Percentiles rank a stretch among this genome's conserved stretches.
These are phyloP conservation scores for Oreonectes daqikongensis DNA, from an alignment of 2,797 vertebrate species.

Conservation along the genomic window DNA sequence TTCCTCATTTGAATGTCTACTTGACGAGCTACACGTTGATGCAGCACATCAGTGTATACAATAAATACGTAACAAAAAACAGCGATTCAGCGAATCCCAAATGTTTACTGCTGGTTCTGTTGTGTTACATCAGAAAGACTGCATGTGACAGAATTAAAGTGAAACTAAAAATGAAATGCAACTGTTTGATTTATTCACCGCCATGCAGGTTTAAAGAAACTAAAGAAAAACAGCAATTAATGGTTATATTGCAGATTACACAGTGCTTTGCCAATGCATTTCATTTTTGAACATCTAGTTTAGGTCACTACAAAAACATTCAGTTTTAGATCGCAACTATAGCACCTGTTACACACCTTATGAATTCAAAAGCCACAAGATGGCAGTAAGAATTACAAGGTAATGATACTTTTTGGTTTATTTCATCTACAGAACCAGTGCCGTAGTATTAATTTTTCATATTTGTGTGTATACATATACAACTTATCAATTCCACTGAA, in stretches of 20 bases:
- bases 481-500: slow-evolving; percentile 21
- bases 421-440: background rate
- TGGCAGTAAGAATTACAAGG: background rate
- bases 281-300: too few relatives aligned
- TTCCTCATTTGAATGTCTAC: background rate
- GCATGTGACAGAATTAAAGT: too few relatives aligned
- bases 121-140: too few relatives aligned
- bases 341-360: background rate
- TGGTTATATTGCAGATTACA: background rate
- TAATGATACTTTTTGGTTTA: slow-evolving; percentile 4
- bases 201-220: background rate
- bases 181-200: too few relatives aligned
- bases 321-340: background rate
- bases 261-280: background rate
- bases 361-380: slow-evolving; percentile 4
- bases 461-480: background rate
- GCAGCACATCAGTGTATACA: background rate
- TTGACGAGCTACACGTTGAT: background rate
- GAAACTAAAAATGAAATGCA: too few relatives aligned
- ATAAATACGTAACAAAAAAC: background rate
- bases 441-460: background rate
- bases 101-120: too few relatives aligned
- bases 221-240: background rate
- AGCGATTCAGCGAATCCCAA: too few relatives aligned
- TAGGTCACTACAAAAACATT: background rate